Conservation (phyloP, 2,888 invertebrate genomes). For the Pandemis cinnamomeana region DNA sequence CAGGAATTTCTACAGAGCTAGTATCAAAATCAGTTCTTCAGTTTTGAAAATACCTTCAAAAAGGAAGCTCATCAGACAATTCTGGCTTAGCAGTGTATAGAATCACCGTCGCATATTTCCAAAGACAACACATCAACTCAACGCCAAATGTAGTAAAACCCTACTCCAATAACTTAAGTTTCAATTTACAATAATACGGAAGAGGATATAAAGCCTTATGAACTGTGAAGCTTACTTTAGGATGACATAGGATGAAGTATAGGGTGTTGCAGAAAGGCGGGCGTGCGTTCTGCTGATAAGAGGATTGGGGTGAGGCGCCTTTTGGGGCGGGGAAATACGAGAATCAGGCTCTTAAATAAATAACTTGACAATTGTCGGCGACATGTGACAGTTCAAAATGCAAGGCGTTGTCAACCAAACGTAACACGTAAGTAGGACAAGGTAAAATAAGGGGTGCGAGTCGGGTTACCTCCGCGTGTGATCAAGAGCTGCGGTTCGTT, state of each 20-base stretch:
- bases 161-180: neutral
- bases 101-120: neutral
- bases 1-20: too few relatives aligned
- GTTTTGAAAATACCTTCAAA: neutral
- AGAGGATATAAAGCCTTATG: neutral
- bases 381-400: too few relatives aligned
- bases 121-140: neutral
- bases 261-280: slow-evolving; percentile 11
- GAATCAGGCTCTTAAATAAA: too few relatives aligned
- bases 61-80: neutral
- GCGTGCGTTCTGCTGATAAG: slow-evolving; percentile 43
- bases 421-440: too few relatives aligned
- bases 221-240: neutral
- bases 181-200: neutral
- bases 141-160: neutral
- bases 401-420: too few relatives aligned
- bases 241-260: neutral
- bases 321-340: slow-evolving; percentile 55
- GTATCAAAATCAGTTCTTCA: too few relatives aligned
- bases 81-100: neutral
- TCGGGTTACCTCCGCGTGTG: too few relatives aligned
- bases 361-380: too few relatives aligned
- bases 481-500: too few relatives aligned
- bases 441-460: too few relatives aligned
- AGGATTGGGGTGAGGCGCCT: slow-evolving; percentile 82